phyloP scores from a whole-genome alignment of 1,140 invertebrate species.

The Metopolophium dirhodum region DNA sequence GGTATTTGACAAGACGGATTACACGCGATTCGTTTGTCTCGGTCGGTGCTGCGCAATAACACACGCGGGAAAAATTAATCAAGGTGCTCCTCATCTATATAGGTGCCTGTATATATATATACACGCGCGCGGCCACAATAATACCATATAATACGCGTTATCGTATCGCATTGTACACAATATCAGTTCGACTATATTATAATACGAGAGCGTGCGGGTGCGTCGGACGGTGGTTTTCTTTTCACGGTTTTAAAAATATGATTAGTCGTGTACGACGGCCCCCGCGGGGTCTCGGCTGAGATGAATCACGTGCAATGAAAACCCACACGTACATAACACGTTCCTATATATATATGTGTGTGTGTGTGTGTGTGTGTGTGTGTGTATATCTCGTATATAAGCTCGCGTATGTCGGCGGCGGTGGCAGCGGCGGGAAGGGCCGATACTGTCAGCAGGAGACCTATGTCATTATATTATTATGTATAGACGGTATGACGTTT shows the following conservation, averaged over 20 bases:
- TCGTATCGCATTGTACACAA: background rate
- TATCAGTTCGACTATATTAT: background rate
- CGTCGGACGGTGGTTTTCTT: slow-evolving; percentile 45
- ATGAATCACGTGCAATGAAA: slow-evolving; percentile 42
- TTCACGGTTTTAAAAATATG: slow-evolving; percentile 48
- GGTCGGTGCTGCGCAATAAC: slow-evolving; percentile 15
- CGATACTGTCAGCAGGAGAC: slow-evolving; percentile 27
- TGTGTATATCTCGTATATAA: background rate
- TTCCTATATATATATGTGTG: background rate
- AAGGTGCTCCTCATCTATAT: background rate
- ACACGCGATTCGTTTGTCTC: slow-evolving; percentile 51
- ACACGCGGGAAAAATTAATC: slow-evolving; percentile 42
- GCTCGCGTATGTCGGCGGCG: background rate
- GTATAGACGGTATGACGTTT: background rate
- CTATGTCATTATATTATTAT: background rate
- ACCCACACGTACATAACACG: background rate
- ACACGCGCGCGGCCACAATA: background rate
- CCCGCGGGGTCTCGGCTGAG: background rate
- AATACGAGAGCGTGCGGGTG: background rate
- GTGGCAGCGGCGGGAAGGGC: background rate
- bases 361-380: no score
- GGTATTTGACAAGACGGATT: slow-evolving; percentile 53
- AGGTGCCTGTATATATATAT: background rate
- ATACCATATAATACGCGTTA: background rate
- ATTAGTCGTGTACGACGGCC: slow-evolving; percentile 28